Evolutionary conservation across 2,113 vertebrate species (phyloP).

Genomic region (Thamnaconus septentrionalis): DNA sequence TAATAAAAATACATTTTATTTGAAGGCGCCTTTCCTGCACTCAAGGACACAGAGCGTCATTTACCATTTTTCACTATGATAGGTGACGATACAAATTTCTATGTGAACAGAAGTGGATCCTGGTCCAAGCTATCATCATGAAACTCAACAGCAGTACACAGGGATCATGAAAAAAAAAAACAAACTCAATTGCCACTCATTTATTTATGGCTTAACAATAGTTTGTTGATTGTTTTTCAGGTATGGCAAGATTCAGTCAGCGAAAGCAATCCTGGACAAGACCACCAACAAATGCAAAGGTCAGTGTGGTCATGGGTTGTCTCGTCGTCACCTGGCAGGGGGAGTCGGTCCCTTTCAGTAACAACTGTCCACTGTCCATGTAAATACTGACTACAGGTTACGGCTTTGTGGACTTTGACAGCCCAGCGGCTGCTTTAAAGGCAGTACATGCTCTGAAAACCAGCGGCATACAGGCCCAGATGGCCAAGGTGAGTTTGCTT

Average conservation of each 20-base stretch:
- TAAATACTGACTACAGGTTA: constrained; percentile 83
- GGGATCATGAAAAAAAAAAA: too few species aligned
- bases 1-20: too few species aligned
- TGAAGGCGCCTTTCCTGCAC: too few species aligned
- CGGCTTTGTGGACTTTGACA: constrained; percentile 99
- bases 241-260: constrained; percentile 99
- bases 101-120: too few species aligned
- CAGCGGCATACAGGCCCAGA: constrained; percentile 96
- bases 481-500: constrained; percentile 91
- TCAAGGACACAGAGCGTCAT: too few species aligned
- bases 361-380: not conserved
- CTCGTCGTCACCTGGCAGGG: not conserved
- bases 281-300: constrained; percentile 99
- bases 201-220: too few species aligned
- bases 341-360: too few species aligned
- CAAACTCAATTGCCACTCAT: too few species aligned
- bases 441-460: constrained; percentile 96
- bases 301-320: constrained; percentile 59
- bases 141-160: too few species aligned
- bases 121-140: too few species aligned
- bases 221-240: constrained; percentile 71
- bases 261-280: constrained; percentile 99
- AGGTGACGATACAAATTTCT: too few species aligned
- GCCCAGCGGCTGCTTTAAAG: constrained; percentile 94
- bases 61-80: too few species aligned